Conservation (phyloP, 2,888 invertebrate species). For the Horisme vitalbata region DNA sequence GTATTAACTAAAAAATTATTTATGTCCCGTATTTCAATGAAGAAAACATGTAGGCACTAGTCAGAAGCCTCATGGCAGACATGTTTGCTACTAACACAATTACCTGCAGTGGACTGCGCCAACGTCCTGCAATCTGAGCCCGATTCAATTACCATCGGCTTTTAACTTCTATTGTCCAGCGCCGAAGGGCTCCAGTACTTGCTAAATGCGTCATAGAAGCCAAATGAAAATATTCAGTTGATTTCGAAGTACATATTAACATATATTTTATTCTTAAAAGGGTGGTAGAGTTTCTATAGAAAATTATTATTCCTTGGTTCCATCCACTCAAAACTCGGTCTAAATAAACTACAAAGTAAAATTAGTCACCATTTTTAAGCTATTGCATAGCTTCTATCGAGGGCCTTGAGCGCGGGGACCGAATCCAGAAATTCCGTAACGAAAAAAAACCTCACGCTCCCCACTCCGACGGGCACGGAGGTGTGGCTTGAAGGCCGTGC, state of each 20-base stretch:
- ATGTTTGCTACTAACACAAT: slow-evolving; percentile 68
- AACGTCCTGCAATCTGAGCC: slow-evolving; percentile 74
- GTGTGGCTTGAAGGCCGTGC: too few species aligned
- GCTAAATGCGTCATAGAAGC: slow-evolving; percentile 1
- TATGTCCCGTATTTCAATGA: background rate
- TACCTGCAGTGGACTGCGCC: slow-evolving; percentile 56
- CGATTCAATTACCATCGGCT: slow-evolving; percentile 78
- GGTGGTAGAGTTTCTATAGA: too few species aligned
- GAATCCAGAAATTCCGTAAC: too few species aligned
- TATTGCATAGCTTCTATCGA: too few species aligned
- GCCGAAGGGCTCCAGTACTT: slow-evolving; percentile 1
- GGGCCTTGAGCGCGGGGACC: too few species aligned
- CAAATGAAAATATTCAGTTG: slow-evolving; percentile 2
- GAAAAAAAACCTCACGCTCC: too few species aligned
- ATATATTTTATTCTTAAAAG: too few species aligned
- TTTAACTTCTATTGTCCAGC: slow-evolving; percentile 64
- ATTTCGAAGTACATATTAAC: background rate
- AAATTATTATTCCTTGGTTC: too few species aligned
- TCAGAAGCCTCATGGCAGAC: slow-evolving; percentile 23
- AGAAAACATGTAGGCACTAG: slow-evolving; percentile 2
- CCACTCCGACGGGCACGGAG: too few species aligned
- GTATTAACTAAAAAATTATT: background rate
- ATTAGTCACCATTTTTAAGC: too few species aligned
- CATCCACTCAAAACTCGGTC: too few species aligned
- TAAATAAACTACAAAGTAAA: too few species aligned